Base-by-base conservation (phyloP, 2,888 invertebrate genomes). In the Adineta ricciae region DNA sequence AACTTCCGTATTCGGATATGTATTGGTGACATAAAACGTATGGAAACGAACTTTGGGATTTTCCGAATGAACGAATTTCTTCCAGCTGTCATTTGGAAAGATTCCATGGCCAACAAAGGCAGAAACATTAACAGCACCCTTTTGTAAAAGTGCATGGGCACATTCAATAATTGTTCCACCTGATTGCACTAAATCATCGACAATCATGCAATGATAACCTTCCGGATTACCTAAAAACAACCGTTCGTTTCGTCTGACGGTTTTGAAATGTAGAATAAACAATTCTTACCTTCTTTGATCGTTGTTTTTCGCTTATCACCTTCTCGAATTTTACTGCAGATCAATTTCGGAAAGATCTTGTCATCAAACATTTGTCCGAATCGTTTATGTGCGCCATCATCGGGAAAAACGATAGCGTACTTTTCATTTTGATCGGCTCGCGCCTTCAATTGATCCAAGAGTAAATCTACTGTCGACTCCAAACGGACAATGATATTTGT, bases 11-110 rank as follows among this genome's bases (percentile, higher is more conserved):
- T 90, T 90, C n/a, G 91, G 91, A 2, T 90, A 86, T 7, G 90
- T 90, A 86, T 91, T 90, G 2, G 91, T 90, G 84, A 91, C 89
- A 90, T 90, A 91, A 87, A 91, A 91, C 83, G 88, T 88, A 83
- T 89, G 87, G 85, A 91, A 89, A 64, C 14, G 36, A 24, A 56
- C 54, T n/a, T 87, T 86, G 5, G 89, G 88, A n/a, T 86, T 86
- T 3, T 32, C 54, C 16, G 32, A 24, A 0, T 86, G 86, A 19
- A 86, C 64, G 86, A 91, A 91, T 72, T 88, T 88, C 84, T 88
- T 87, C 90, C 90, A 91, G 5, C 90, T 89, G 8, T 90, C 87
- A 14, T 89, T 88, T 0, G 91, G 90, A 86, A 91, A 91, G 2
- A 91, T 90, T 14, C 90, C 88, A 87, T 91, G 91, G 16, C 90